Percentiles rank a stretch among this genome's conserved stretches.
phyloP scores from a whole-genome alignment of 2,797 vertebrate species.

The Malurus splendens region DNA sequence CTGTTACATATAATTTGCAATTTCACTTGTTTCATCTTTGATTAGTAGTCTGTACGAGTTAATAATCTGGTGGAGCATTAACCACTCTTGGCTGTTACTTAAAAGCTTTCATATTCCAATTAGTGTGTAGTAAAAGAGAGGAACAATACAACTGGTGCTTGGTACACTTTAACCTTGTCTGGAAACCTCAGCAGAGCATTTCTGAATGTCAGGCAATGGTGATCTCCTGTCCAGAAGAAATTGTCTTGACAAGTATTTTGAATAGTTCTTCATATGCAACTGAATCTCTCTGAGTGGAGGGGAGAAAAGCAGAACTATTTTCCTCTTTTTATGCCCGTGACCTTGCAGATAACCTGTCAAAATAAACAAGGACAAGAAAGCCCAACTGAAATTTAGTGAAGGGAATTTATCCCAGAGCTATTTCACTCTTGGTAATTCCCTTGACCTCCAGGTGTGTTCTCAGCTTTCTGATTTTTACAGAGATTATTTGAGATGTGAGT shows the following conservation, averaged over 20 bases:
- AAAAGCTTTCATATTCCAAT: slow-evolving; percentile 12
- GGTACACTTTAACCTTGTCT: background rate
- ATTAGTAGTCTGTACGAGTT: slow-evolving; percentile 26
- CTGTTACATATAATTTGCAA: slow-evolving; percentile 35
- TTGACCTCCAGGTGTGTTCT: background rate
- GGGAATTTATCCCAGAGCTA: background rate
- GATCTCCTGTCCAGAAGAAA: background rate
- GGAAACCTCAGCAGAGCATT: background rate
- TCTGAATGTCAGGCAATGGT: background rate
- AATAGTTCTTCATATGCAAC: background rate
- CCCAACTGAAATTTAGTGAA: background rate
- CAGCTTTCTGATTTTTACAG: background rate
- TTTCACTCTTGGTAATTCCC: background rate
- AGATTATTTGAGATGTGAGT: background rate
- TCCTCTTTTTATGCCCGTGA: background rate
- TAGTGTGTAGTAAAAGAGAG: background rate
- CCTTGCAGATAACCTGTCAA: background rate
- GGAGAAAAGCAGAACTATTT: background rate
- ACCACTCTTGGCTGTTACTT: background rate
- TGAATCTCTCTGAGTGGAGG: background rate
- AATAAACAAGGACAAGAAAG: background rate
- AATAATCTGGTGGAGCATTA: slow-evolving; percentile 16
- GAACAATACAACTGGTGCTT: background rate
- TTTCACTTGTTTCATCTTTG: slow-evolving; percentile 21
- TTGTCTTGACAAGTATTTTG: background rate